A percentile compares a stretch with the other conserved stretches of the same genome.
Conservation (phyloP, 2,888 invertebrate species). For the Tolmerus cingulatus region DNA sequence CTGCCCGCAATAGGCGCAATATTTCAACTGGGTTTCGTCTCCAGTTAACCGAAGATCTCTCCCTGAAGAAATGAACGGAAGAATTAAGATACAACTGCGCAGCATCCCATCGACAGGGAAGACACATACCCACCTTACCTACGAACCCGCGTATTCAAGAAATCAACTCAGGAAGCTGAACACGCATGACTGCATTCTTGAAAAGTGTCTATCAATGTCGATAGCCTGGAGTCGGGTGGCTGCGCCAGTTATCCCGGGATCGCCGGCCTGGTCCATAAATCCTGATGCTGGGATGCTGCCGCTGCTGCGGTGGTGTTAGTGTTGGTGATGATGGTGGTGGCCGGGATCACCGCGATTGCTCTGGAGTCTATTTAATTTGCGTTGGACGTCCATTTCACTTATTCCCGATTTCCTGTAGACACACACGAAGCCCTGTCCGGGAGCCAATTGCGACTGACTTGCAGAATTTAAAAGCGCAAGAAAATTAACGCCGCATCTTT, state of each 20-base stretch:
- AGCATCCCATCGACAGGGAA: not conserved
- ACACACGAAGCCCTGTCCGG: slow-evolving; percentile 6
- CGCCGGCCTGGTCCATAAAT: not conserved
- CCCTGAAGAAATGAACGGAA: not conserved
- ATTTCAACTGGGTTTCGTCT: not conserved
- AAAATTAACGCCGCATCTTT: not conserved
- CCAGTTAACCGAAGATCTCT: not conserved
- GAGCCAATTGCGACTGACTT: not conserved
- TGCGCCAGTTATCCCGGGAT: not conserved
- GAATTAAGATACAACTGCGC: slow-evolving; percentile 18
- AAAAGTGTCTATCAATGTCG: slow-evolving; percentile 31
- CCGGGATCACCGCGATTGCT: not conserved
- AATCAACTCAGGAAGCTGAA: slow-evolving; percentile 36
- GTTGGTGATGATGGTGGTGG: not conserved
- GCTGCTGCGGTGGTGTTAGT: not conserved
- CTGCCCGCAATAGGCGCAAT: slow-evolving; percentile 11
- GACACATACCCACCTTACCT: not conserved
- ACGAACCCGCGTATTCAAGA: not conserved
- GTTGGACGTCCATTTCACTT: not conserved
- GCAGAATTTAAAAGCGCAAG: not conserved
- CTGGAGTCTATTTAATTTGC: slow-evolving; percentile 2
- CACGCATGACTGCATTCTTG: slow-evolving; percentile 40
- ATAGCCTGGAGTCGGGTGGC: not conserved
- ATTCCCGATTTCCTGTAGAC: slow-evolving; percentile 23
- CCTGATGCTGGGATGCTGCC: not conserved